Evolutionary conservation across 1,140 invertebrate genomes (phyloP), one percentile per base, ranked within the genome.

Genomic region (Zaprionus nigranus): DNA sequence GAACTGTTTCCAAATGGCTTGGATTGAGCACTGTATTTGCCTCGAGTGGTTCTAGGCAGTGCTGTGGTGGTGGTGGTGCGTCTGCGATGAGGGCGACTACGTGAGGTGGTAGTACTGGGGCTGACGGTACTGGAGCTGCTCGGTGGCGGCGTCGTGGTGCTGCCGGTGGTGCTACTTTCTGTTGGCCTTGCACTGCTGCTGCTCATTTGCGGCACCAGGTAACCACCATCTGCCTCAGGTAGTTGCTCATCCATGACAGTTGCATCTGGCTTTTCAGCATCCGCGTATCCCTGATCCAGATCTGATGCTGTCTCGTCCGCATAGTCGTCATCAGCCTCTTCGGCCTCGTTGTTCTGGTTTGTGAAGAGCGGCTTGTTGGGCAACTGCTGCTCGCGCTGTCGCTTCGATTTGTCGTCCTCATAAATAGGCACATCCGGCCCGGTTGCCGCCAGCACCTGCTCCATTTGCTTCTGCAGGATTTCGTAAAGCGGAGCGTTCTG

Each of bases 391-490:
- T 58, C 60, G 1, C 75, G 75, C 5, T 81, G 69, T 12, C 67
- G 54, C 34, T 82, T 84, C 2, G 73, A 51, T 9, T 79, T 75
- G 3, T 65, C 38, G 0, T 79, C 79, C 51, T 79, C 80, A 43
- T 86, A 90, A 43, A 79, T 69, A 36, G 87, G 82, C 38, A 87
- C 82, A 56, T 81, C 79, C 13, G 85, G 79, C 0, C 82, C 67
- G 5, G 67, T 80, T 1, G 81, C 54, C 5, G 88, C 84, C 24
- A 91, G 59, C 49, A 91, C 88, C 30, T 91, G 88, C 34, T 92
- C 90, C 90, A 92, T 91, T 72, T 91, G 90, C 58, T 92, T 83
- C 40, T 92, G 90, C 0, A 92, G 79, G 17, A 92, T 79, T 70
- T 92, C 90, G 24, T 90, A 92, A 26, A 92, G 75, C 13, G 90